Evolutionary conservation across 1,140 invertebrate genomes (phyloP), one percentile per base, ranked within the genome.

Genomic region (Zaprionus inermis): DNA sequence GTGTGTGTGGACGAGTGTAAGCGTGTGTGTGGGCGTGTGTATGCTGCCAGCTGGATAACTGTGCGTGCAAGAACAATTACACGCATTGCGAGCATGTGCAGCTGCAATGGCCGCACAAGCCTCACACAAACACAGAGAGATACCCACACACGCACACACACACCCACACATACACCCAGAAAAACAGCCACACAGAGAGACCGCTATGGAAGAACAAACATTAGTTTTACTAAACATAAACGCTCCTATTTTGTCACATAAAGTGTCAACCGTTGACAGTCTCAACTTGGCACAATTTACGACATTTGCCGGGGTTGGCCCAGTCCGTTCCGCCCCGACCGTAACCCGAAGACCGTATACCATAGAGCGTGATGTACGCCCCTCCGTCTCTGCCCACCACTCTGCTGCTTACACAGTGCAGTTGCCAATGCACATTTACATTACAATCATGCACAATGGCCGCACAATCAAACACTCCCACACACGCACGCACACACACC

Each of bases 231-330:
- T 65, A 66, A 71, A 72, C 76, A 78, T 76, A 76, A 76, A 61
- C 58, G 73, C 55, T 72, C 30, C 74, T 72, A 76, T 79, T 72
- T 79, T 76, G 77, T 76, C 77, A 79, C 73, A 79, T 72, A 76
- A 79, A 76, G 77, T 79, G 77, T 76, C 77, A 79, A 72, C 64
- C 76, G 77, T 79, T 79, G 74, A 79, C 73, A 79, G 74, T 69
- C 63, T 68, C 73, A 79, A 76, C 77, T 76, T 79, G 68, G 52
- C 73, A 79, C 77, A 79, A 72, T 79, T 79, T 79, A 76, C 77
- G 63, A 73, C 68, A 56, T 72, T 71, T 66, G 38, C 49, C 36
- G 36, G 52, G 63, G 57, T 12, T 22, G 28, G 12, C 41, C 32
- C 20, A 28, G 3, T 1, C 22, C 22, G 1, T 4, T 24, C 1